Base-by-base conservation (phyloP, 2,113 vertebrate species). In the Petrocephalus microphthalmus region DNA sequence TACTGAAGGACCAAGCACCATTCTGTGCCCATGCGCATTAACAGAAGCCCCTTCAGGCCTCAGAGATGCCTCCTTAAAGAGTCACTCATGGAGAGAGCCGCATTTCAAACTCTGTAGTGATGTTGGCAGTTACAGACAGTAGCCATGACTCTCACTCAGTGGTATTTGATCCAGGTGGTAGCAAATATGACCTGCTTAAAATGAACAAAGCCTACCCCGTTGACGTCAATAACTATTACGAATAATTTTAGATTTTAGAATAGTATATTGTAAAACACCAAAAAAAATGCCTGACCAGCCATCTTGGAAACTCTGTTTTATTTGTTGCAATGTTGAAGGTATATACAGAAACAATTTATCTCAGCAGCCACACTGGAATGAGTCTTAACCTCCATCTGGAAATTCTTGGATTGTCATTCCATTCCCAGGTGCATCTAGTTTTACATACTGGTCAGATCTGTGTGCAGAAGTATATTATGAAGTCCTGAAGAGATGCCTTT, bases 401-500 rank as follows among this genome's bases (percentile, higher is more conserved):
- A 78, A 78, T 78, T 42, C 15, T 42, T 78, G 33, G 25, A 78
- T 78, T 37, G 33, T 78, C 15, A 42, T 78, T 78, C 5, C 33
- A 5, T 42, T 78, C 71, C 71, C 71, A 78, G 33, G 71, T 78
- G 71, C 2, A 6, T 78, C 71, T 78, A 78, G 37, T 78, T 78
- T 78, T 78, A 78, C 71, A 78, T 78, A 78, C 33, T 37, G 71
- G 33, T 78, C 33, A 78, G 71, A 78, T 78, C 33, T 78, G 71
- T 78, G 33, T 78, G 71, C 25, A 67, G 60, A 67, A 25, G 60
- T 67, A n/a, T n/a, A 67, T 78, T 78, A 78, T 37, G 13, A 54
- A 54, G 13, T 42, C 33, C 71, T 78, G 71, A 78, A 92, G 89
- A 92, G 90, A 87, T 91, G 91, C 92, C 92, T 93, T 92, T 90